Base-by-base conservation (phyloP, 2,888 invertebrate species). In the Brachypterus glaber region DNA sequence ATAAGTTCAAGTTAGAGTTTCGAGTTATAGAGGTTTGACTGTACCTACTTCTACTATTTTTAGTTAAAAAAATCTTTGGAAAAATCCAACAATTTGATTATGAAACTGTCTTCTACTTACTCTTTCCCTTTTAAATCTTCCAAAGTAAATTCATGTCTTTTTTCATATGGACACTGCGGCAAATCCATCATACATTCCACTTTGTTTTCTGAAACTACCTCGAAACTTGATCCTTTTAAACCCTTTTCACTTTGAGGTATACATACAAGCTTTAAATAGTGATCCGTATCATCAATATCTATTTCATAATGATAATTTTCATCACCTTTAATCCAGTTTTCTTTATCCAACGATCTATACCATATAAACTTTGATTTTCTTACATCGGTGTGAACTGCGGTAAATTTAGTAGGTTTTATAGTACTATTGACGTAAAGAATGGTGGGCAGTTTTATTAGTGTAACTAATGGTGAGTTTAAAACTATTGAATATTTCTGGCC, bases 401-500 rank as follows among this genome's bases (percentile, higher is more conserved):
- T 73, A 35, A 87, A 70, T 57, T 79, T 76, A 21, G 67, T 64
- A 0, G 89, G 87, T 62, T 83, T 83, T 1, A 81, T 70, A 7
- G 78, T 76, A 64, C 79, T 89, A 1, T 79, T 82, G 3, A 76
- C 77, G 63, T 89, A 68, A 12, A 88, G 76, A 41, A 73, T 73
- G 21, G 70, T 68, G 0, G 90, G 85, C 21, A 92, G 64, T 27
- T 65, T 62, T 2, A 90, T 49, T 39, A 61, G 68, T 3, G 67
- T 58, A 8, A 90, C 68, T 70, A 76, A 78, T 0, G 92, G 92
- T 13, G 77, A 69, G 66, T 92, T 90, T 2, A 81, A 67, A 11
- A 76, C 67, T 8, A 87, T 66, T 18, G 69, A 59, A 62, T 76
- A 88, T 3, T 66, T 60, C 2, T 66, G 60, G 17, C 78, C 75